Conservation (phyloP, 2,113 vertebrate genomes). For the Caretta caretta region DNA sequence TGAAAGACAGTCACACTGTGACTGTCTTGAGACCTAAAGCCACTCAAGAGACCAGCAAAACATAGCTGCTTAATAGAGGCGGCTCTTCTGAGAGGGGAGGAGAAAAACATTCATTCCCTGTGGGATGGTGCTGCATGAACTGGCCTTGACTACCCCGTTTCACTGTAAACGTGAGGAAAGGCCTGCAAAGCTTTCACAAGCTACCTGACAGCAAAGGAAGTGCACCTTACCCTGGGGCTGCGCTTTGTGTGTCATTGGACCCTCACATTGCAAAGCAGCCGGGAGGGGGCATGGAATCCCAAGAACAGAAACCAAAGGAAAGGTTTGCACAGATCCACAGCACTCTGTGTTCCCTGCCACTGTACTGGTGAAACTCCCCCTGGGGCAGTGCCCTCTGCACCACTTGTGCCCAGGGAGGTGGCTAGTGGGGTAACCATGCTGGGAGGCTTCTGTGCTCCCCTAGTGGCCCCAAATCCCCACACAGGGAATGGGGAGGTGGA, state of each 20-base stretch:
- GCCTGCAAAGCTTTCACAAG: neutral
- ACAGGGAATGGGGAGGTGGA: neutral
- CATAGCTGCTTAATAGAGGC: neutral
- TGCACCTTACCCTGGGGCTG: no score
- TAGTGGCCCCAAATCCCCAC: neutral
- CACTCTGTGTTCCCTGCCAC: no score
- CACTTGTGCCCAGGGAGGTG: neutral
- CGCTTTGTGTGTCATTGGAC: neutral
- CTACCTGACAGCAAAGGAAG: neutral
- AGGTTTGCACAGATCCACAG: neutral
- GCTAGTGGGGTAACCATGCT: neutral
- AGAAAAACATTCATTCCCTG: neutral
- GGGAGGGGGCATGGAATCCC: neutral
- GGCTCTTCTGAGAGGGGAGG: neutral
- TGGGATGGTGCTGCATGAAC: neutral
- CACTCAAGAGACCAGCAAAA: neutral
- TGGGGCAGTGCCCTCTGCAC: neutral
- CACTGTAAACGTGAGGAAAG: neutral
- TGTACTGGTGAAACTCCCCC: neutral
- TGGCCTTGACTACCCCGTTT: neutral
- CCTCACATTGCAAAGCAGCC: neutral
- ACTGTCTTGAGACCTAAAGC: rapidly evolving
- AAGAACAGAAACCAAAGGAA: neutral
- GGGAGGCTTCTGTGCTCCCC: neutral
- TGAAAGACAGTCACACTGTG: neutral